Conservation (phyloP, 2,113 vertebrate genomes). For the Aphelocoma coerulescens region DNA sequence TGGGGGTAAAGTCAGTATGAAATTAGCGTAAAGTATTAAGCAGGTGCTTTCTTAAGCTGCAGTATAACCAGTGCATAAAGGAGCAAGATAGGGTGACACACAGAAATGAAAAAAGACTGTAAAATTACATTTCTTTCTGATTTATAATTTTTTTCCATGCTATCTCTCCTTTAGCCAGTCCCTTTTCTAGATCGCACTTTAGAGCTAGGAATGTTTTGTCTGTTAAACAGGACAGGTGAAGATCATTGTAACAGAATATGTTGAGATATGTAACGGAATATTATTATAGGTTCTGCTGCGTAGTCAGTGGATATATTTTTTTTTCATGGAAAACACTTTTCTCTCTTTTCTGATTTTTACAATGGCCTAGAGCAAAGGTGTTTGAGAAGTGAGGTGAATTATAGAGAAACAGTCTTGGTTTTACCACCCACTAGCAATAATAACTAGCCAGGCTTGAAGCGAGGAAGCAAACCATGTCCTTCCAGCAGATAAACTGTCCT, state of each 20-base stretch:
- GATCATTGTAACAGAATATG: not conserved
- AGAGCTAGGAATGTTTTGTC: not conserved
- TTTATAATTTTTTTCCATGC: not conserved
- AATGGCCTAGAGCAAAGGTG: not conserved
- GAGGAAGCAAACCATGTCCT: not conserved
- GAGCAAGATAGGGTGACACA: not conserved
- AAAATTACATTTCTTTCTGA: not conserved
- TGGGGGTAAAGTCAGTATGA: slow-evolving; percentile 32
- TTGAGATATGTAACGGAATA: not conserved
- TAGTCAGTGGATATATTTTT: not conserved
- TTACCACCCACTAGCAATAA: not conserved
- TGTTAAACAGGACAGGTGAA: not conserved
- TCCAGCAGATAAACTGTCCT: not conserved
- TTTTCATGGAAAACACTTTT: not conserved
- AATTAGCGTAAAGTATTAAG: slow-evolving; percentile 46
- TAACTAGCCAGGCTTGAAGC: not conserved
- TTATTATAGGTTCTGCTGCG: not conserved
- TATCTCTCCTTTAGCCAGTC: not conserved
- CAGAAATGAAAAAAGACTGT: not conserved
- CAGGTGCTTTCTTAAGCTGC: slow-evolving; percentile 3
- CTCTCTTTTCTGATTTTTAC: not conserved
- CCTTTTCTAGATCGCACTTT: not conserved
- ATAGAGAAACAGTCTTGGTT: not conserved
- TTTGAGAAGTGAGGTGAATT: not conserved
- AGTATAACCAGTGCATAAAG: not conserved